Evolutionary conservation across 2,797 vertebrate genomes (phyloP), one percentile per base, ranked within the genome.

Genomic region (Danionella dracula): DNA sequence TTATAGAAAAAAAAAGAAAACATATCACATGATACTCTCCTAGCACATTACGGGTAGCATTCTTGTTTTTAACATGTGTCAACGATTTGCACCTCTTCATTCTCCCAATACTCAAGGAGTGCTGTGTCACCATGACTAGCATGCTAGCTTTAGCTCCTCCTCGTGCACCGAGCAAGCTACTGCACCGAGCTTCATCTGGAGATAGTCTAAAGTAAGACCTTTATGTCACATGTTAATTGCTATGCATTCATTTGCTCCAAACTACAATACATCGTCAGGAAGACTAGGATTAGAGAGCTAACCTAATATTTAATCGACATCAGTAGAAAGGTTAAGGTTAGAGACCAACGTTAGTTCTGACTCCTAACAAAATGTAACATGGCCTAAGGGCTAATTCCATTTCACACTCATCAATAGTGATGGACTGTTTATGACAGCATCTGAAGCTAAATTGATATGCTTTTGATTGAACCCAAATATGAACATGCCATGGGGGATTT

Each of bases 91-190:
- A 12, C 27, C n/a, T n/a, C n/a, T n/a, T n/a, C n/a, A n/a, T n/a
- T n/a, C n/a, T n/a, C n/a, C n/a, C n/a, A n/a, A n/a, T 16, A n/a
- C 21, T 12, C 8, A 4, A 13, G n/a, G 38, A 45, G 13, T 45
- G 61, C 61, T 68, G 71, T 70, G 63, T 73, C 63, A n/a, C n/a
- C n/a, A 70, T 60, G 63, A 29, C 42, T 55, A 64, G 58, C 63
- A 46, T 11, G 45, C 64, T 70, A 59, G 53, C 63, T 62, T 59
- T 62, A 12, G 5, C 58, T 61, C 37, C 59, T n/a, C n/a, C n/a
- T 57, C 1, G 8, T 34, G 12, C 16, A 21, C n/a, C 1, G 37
- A 1, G n/a, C 12, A 42, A 15, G 46, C 11, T 27, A 6, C 23
- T 49, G 17, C 9, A 1, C 41, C 8, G 42, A 13, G 10, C 27